Base-by-base conservation (phyloP, 2,113 vertebrate genomes). In the Psittacula cyanocephala region DNA sequence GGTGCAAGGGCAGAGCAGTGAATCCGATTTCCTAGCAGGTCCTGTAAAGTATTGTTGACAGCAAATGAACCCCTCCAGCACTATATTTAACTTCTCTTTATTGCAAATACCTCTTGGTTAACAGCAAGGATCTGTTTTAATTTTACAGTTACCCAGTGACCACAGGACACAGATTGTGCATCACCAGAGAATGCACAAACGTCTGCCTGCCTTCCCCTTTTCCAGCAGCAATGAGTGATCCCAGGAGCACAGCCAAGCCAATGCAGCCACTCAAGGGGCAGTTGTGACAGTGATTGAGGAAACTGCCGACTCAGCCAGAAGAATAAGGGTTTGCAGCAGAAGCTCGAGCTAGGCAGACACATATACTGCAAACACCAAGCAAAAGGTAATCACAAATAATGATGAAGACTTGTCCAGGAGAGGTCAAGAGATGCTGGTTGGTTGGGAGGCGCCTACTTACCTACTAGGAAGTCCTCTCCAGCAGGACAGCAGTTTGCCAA, bases 91-190 rank as follows among this genome's bases (percentile, higher is more conserved):
- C 89, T 89, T 89, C 84, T 78, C 94, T 83, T 72, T 79, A 57
- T 57, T 87, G 87, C 69, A 92, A 80, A 92, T 89, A 81, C 74
- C 57, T 94, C 93, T 87, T 87, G 91, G 91, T 96, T 95, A 96
- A 79, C 93, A 92, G 84, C 87, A 88, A 82, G 91, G 87, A 35
- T 88, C 91, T 88, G 87, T 41, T 96, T 94, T 85, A 92, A 91
- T 95, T 95, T 95, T 94, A 80, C 70, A 89, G 70, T 69, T 80
- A 53, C 70, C 44, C 91, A 2, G 70, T 93, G 94, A 95, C 96
- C 94, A 59, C 95, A 96, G 94, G 84, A 88, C 3, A 3, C 53
- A 76, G 89, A 79, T 52, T 91, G 93, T 80, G 94, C 93, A 92
- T 92, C 94, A 69, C 65, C 74, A 95, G 93, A 47, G 91, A 95